Evolutionary conservation across 1,140 invertebrate genomes (phyloP).

Genomic region (Augochlora pura): DNA sequence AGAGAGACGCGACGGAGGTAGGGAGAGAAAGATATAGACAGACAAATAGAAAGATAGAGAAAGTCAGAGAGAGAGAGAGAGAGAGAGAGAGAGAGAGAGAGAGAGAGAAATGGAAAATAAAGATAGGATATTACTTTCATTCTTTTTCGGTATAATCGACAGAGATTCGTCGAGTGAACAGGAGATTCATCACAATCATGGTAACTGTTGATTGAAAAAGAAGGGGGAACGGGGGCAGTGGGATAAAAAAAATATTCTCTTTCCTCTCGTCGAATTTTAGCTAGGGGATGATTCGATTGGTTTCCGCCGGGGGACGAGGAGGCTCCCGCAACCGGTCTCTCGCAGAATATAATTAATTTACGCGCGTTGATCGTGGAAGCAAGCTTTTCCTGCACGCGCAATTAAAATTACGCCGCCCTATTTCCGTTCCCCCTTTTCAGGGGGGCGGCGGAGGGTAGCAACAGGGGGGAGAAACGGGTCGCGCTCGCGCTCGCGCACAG

Average conservation of each 20-base stretch:
- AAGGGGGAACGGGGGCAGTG: no score
- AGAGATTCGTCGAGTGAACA: not conserved
- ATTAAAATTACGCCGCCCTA: slow-evolving; percentile 42
- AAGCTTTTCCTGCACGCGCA: slow-evolving; percentile 25
- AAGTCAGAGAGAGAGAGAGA: not conserved
- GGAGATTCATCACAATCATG: not conserved
- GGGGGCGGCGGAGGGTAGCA: not conserved
- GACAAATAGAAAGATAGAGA: not conserved
- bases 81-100: not conserved
- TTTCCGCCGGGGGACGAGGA: not conserved
- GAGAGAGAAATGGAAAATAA: not conserved
- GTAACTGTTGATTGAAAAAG: not conserved
- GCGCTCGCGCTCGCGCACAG: slow-evolving; percentile 13
- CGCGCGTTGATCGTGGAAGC: slow-evolving; percentile 8
- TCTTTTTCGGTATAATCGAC: not conserved
- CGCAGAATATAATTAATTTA: slow-evolving; percentile 18
- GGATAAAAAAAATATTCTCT: not conserved
- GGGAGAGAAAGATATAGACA: not conserved
- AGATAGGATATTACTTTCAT: not conserved
- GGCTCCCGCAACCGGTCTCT: not conserved
- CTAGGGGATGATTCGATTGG: not conserved
- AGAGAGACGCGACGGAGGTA: no score
- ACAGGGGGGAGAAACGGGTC: not conserved
- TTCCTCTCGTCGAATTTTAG: not conserved
- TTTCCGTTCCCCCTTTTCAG: not conserved